Evolutionary conservation across 2,113 vertebrate genomes (phyloP).

Genomic region (Cottus gobio): DNA sequence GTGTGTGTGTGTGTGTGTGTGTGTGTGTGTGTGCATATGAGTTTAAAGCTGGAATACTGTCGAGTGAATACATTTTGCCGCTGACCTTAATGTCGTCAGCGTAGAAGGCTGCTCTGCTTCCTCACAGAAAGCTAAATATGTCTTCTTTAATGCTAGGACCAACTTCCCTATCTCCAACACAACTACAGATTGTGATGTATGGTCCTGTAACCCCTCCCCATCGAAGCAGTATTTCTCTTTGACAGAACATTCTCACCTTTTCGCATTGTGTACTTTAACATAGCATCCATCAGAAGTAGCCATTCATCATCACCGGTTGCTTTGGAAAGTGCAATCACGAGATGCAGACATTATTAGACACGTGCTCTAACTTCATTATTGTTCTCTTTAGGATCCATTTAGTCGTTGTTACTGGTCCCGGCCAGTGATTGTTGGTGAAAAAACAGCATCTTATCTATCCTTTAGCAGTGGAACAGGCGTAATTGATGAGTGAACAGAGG

Average conservation of each 20-base stretch:
- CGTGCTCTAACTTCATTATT: slow-evolving; percentile 17
- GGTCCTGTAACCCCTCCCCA: neutral
- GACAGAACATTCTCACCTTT: neutral
- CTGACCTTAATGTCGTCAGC: slow-evolving; percentile 45
- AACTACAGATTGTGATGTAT: slow-evolving; percentile 1
- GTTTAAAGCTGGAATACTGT: slow-evolving; percentile 24
- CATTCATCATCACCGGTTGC: neutral
- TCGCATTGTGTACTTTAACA: neutral
- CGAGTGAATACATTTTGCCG: slow-evolving; percentile 42
- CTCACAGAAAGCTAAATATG: slow-evolving; percentile 5
- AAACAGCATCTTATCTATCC: slow-evolving; percentile 53
- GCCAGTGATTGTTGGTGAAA: neutral
- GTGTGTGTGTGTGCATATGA: slow-evolving; percentile 19
- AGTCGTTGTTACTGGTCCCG: slow-evolving; percentile 17
- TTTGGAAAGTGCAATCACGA: neutral
- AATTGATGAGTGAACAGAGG: slow-evolving; percentile 58
- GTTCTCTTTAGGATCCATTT: neutral
- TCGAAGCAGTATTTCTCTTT: slow-evolving; percentile 8
- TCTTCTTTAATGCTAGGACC: slow-evolving; percentile 19
- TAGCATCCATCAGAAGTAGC: neutral
- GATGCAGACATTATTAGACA: neutral
- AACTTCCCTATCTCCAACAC: slow-evolving; percentile 5
- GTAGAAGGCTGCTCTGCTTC: slow-evolving; percentile 20
- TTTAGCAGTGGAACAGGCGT: slow-evolving; percentile 33
- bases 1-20: slow-evolving; percentile 19